These are phyloP conservation scores for Acronicta alni DNA, from an alignment of 2,888 invertebrate species.

Conservation along the genomic window DNA sequence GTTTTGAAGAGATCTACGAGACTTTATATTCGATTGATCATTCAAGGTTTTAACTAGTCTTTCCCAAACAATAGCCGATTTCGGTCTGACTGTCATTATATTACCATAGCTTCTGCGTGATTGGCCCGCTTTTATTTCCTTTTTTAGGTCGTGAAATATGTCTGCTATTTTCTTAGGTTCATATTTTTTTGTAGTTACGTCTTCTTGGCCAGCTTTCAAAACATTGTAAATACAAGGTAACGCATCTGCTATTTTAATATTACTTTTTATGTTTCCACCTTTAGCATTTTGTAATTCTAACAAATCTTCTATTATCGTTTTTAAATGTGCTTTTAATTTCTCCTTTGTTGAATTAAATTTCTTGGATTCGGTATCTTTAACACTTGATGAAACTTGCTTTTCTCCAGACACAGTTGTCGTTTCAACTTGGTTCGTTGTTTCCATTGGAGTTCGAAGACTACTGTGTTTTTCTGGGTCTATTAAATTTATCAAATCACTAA, in stretches of 20 bases:
- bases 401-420: slow-evolving; percentile 5
- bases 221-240: slow-evolving; percentile 80
- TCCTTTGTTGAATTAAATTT: slow-evolving; percentile 69
- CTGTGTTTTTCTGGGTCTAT: slow-evolving; percentile 52
- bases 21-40: slow-evolving; percentile 49
- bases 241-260: slow-evolving; percentile 70
- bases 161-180: slow-evolving; percentile 62
- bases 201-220: slow-evolving; percentile 59
- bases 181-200: slow-evolving; percentile 15
- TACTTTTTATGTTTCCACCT: slow-evolving; percentile 59
- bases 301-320: slow-evolving; percentile 77
- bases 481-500: slow-evolving; percentile 74
- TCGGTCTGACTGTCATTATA: slow-evolving; percentile 60
- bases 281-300: slow-evolving; percentile 72
- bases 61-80: slow-evolving; percentile 78
- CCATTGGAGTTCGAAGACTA: background rate
- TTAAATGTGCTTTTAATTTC: slow-evolving; percentile 78
- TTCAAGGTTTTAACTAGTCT: slow-evolving; percentile 72
- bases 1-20: slow-evolving; percentile 62
- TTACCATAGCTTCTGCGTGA: slow-evolving; percentile 62
- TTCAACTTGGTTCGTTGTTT: slow-evolving; percentile 7
- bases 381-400: background rate
- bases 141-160: slow-evolving; percentile 70
- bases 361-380: slow-evolving; percentile 8
- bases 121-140: slow-evolving; percentile 61